Evolutionary conservation across 2,113 vertebrate species (phyloP).

Genomic region (Gulo gulo): DNA sequence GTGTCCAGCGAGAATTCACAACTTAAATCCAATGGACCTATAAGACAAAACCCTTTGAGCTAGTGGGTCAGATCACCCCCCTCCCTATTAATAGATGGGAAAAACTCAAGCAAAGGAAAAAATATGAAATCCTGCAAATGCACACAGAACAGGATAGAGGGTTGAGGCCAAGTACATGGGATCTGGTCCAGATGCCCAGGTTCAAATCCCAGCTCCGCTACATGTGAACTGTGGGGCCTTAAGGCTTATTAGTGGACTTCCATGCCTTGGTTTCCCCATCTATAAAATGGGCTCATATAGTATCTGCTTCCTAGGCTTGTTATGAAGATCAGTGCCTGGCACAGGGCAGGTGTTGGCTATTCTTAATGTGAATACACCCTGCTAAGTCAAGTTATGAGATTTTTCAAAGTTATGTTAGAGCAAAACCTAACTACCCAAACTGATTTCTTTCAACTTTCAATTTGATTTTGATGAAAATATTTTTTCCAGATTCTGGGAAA

Average conservation of each 20-base stretch:
- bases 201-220: not conserved
- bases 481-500: not conserved
- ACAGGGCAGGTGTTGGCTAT: not conserved
- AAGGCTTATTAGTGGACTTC: not conserved
- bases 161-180: not conserved
- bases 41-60: not conserved
- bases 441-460: not conserved
- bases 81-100: not conserved
- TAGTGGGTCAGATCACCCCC: not conserved
- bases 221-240: not conserved
- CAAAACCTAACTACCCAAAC: not conserved
- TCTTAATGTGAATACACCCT: not conserved
- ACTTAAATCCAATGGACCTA: not conserved
- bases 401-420: not conserved
- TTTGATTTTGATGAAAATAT: conserved; percentile 18
- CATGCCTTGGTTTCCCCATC: not conserved
- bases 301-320: not conserved
- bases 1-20: not conserved
- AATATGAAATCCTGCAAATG: not conserved
- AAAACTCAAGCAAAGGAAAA: conserved; percentile 11
- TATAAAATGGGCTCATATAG: not conserved
- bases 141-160: not conserved
- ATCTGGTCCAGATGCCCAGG: not conserved
- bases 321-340: not conserved
- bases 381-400: not conserved